Conservation (phyloP, 2,797 vertebrate species). For the Gorsachius magnificus region DNA sequence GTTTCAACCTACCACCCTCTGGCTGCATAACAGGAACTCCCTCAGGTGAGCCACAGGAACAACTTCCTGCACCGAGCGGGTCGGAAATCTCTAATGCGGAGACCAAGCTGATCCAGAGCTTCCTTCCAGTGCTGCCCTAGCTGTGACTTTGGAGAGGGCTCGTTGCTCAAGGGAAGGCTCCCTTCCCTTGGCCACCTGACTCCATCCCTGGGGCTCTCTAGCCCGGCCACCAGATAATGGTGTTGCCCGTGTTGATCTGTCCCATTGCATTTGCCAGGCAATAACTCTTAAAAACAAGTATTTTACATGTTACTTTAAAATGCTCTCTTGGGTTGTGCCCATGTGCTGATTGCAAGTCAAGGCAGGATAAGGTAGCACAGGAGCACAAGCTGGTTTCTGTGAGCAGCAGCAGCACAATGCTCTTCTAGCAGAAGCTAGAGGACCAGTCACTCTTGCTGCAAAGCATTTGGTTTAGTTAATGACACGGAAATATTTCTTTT, state of each 20-base stretch:
- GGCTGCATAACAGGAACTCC: conserved; percentile 81
- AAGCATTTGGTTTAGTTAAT: background rate
- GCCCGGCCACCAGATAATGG: background rate
- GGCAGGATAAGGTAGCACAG: background rate
- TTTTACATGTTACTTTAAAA: background rate
- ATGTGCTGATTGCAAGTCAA: background rate
- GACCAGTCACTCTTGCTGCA: background rate
- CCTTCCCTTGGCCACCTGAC: conserved; percentile 21
- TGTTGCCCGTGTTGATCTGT: background rate
- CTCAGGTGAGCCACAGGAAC: conserved; percentile 79
- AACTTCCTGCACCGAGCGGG: conserved; percentile 69
- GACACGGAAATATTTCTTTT: background rate
- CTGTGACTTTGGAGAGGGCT: conserved; percentile 57
- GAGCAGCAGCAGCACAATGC: background rate
- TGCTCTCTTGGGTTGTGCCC: background rate
- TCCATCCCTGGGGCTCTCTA: background rate
- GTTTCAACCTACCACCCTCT: conserved; percentile 61
- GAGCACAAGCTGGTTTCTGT: background rate
- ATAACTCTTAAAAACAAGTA: background rate
- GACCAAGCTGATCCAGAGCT: conserved; percentile 51
- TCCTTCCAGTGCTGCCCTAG: conserved; percentile 77
- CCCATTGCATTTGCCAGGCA: background rate
- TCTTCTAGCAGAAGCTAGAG: background rate
- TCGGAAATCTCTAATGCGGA: conserved; percentile 76
- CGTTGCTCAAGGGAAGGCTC: conserved; percentile 37